Evolutionary conservation across 2,888 invertebrate genomes (phyloP).

Genomic region (Conomelus anceps): DNA sequence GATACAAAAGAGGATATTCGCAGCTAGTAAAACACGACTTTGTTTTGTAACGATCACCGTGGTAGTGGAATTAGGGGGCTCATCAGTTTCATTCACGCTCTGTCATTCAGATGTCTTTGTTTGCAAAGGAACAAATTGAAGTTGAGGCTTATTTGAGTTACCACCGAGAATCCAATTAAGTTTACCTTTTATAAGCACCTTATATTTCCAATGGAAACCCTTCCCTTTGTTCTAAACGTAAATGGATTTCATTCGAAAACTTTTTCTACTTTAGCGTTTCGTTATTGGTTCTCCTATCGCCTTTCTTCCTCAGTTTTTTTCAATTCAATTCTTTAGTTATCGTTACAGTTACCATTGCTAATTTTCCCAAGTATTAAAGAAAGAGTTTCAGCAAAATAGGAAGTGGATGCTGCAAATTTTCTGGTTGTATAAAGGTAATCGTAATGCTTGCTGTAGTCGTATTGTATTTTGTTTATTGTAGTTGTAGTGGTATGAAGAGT

Average conservation of each 20-base stretch:
- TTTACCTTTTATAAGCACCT: neutral
- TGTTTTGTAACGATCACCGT: neutral
- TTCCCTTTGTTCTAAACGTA: neutral
- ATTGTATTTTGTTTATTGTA: too few species aligned
- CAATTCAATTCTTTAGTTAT: too few species aligned
- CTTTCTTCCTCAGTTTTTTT: neutral
- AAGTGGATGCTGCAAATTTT: neutral
- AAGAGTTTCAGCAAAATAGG: too few species aligned
- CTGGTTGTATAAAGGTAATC: neutral
- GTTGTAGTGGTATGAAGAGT: neutral
- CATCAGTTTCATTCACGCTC: neutral
- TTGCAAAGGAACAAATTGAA: neutral
- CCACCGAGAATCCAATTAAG: neutral
- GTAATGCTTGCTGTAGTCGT: neutral
- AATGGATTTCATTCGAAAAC: neutral
- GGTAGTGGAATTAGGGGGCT: neutral
- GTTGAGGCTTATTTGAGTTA: neutral
- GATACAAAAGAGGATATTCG: too few species aligned
- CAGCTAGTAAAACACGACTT: neutral
- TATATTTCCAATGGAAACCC: neutral
- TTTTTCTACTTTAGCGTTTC: neutral
- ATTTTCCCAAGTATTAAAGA: neutral
- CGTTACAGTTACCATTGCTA: too few species aligned
- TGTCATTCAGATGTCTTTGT: neutral
- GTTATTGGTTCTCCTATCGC: neutral